These are phyloP conservation scores for Luehdorfia chinensis DNA, from an alignment of 1,140 invertebrate species.

Conservation along the genomic window DNA sequence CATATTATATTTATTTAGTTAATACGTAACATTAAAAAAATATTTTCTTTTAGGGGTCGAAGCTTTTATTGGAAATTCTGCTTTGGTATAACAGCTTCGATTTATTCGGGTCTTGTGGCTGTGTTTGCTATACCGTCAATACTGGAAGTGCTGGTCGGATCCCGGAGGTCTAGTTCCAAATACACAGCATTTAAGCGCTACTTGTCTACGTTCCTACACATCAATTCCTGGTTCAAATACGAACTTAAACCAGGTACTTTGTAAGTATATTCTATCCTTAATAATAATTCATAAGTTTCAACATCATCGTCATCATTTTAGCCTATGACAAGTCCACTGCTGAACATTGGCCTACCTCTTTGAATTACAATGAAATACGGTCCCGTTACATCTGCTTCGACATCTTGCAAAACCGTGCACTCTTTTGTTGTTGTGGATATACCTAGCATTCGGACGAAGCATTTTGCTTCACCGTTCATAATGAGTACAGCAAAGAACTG, in stretches of 20 bases:
- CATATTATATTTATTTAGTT: too few relatives aligned
- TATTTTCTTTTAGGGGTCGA: slow-evolving; percentile 77
- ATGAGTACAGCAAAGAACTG: too few relatives aligned
- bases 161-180: slow-evolving; percentile 79
- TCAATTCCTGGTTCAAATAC: slow-evolving; percentile 83
- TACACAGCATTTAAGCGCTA: slow-evolving; percentile 85
- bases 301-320: background rate
- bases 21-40: too few relatives aligned
- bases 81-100: slow-evolving; percentile 76
- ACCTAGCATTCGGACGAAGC: too few relatives aligned
- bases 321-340: too few relatives aligned
- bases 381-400: too few relatives aligned
- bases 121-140: slow-evolving; percentile 80
- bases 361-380: too few relatives aligned
- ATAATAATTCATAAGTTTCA: background rate
- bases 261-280: background rate
- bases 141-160: slow-evolving; percentile 80
- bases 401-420: too few relatives aligned
- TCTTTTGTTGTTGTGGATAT: too few relatives aligned
- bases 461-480: too few relatives aligned
- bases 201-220: slow-evolving; percentile 82
- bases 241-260: slow-evolving; percentile 74
- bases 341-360: too few relatives aligned
- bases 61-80: slow-evolving; percentile 79
- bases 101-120: slow-evolving; percentile 78